Conservation (phyloP, 2,797 vertebrate genomes). For the Gallinago nigripennis region DNA sequence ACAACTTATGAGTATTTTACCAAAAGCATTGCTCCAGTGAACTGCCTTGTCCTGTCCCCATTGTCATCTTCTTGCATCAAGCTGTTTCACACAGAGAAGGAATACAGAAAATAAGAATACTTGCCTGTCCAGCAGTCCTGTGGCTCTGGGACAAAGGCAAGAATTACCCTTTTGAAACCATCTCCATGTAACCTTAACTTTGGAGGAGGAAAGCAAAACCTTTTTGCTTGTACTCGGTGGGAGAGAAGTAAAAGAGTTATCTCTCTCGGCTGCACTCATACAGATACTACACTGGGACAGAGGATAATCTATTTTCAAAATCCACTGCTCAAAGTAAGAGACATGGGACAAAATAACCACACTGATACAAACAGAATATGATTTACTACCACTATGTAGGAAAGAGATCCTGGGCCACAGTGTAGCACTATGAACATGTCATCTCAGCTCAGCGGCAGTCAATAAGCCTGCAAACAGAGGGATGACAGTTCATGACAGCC, state of each 20-base stretch:
- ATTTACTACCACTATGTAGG: neutral
- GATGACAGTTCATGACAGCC: neutral
- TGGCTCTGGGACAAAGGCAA: neutral
- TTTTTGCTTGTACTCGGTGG: neutral
- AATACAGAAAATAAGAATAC: neutral
- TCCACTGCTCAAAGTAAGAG: neutral
- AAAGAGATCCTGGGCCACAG: neutral
- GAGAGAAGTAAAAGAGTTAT: neutral
- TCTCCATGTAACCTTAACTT: neutral
- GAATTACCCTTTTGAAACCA: neutral
- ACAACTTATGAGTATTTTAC: neutral
- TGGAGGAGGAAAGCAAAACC: neutral
- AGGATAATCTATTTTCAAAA: neutral
- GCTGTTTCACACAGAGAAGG: neutral
- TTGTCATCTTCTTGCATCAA: neutral
- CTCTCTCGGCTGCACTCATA: neutral
- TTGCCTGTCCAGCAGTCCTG: neutral
- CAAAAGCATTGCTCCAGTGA: neutral
- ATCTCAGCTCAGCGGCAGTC: neutral
- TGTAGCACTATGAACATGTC: neutral
- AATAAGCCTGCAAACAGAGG: neutral
- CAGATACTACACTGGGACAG: neutral
- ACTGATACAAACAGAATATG: neutral
- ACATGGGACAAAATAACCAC: neutral
- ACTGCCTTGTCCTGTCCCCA: neutral